Conservation (phyloP, 2,888 invertebrate species). For the Apoderus coryli region DNA sequence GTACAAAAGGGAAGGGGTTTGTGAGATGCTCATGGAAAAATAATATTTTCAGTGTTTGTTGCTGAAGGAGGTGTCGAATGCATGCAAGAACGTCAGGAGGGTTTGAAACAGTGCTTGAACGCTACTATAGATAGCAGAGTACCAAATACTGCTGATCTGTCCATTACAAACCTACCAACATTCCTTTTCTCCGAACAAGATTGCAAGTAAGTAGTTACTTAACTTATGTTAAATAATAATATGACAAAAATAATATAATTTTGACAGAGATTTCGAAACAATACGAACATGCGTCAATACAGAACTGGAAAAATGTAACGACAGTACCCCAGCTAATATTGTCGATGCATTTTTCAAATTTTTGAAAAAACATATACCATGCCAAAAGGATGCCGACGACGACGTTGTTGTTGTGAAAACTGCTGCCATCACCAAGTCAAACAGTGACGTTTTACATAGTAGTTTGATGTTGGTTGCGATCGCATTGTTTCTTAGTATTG, state of each 20-base stretch:
- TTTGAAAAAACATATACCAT: slow-evolving; percentile 47
- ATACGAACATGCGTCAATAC: slow-evolving; percentile 44
- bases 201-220: slow-evolving; percentile 34
- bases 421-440: too few relatives aligned
- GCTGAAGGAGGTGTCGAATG: slow-evolving; percentile 72
- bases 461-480: too few relatives aligned
- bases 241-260: too few relatives aligned
- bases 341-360: slow-evolving; percentile 61
- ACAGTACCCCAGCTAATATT: slow-evolving; percentile 68
- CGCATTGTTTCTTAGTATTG: too few relatives aligned
- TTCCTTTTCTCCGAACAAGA: slow-evolving; percentile 39
- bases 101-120: slow-evolving; percentile 49
- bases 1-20: slow-evolving; percentile 1
- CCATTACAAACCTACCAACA: slow-evolving; percentile 39
- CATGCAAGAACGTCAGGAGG: slow-evolving; percentile 42
- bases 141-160: slow-evolving; percentile 32
- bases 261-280: slow-evolving; percentile 39
- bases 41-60: slow-evolving; percentile 53
- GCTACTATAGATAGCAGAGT: slow-evolving; percentile 40
- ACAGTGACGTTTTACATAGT: too few relatives aligned
- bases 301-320: slow-evolving; percentile 48
- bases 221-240: too few relatives aligned
- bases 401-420: too few relatives aligned
- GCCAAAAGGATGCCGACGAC: too few relatives aligned
- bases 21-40: background rate